Percentiles rank a stretch among this genome's conserved stretches.
These are phyloP conservation scores for Onychostruthus taczanowskii DNA, from an alignment of 2,113 vertebrate genomes.

Conservation along the genomic window DNA sequence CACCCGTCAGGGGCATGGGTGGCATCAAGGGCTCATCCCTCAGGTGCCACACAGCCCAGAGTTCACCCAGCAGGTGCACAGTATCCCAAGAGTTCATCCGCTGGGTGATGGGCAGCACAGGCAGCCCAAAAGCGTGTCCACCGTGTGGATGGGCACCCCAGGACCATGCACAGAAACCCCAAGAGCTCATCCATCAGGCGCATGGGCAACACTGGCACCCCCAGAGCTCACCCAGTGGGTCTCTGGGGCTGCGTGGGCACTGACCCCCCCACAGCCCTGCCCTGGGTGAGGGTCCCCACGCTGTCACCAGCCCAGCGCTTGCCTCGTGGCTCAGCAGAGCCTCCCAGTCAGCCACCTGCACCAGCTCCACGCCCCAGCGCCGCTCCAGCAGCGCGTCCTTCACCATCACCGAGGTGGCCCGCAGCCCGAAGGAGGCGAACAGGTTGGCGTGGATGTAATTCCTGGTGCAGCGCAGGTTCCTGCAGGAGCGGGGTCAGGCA, in stretches of 20 bases:
- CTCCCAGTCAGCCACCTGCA: slow-evolving; percentile 70
- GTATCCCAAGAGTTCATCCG: background rate
- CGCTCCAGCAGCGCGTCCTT: slow-evolving; percentile 80
- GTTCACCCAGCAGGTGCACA: background rate
- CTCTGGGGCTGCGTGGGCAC: background rate
- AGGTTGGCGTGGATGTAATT: slow-evolving; percentile 83
- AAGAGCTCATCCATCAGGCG: background rate
- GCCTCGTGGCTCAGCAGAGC: slow-evolving; percentile 77
- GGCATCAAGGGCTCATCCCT: background rate
- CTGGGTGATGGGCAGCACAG: rapidly evolving
- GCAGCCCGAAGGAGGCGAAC: slow-evolving; percentile 83
- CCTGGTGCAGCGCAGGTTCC: slow-evolving; percentile 82
- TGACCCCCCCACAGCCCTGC: rapidly evolving
- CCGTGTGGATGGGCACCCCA: background rate
- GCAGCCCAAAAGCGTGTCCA: background rate
- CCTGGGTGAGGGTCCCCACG: rapidly evolving
- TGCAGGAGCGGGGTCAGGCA: background rate
- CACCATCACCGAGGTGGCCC: slow-evolving; percentile 77
- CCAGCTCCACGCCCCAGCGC: slow-evolving; percentile 74
- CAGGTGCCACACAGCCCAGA: background rate
- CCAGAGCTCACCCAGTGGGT: rapidly evolving
- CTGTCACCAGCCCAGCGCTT: background rate
- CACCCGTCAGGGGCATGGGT: background rate
- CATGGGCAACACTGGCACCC: background rate
- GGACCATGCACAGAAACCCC: background rate